These are phyloP conservation scores for Hippopotamyrus pictus DNA, from an alignment of 2,797 vertebrate genomes.

Conservation along the genomic window DNA sequence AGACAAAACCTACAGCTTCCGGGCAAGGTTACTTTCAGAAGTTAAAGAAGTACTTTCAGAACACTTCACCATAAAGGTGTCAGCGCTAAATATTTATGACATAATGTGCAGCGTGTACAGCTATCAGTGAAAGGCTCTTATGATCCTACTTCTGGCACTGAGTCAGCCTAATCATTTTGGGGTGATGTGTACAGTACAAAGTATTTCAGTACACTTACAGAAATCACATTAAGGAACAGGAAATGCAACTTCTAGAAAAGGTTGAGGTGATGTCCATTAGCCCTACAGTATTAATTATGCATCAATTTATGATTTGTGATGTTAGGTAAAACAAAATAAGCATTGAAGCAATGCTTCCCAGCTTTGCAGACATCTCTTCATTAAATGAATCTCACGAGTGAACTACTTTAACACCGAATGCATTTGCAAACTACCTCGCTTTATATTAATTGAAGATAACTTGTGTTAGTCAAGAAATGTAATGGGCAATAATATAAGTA, in stretches of 20 bases:
- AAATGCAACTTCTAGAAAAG: not conserved
- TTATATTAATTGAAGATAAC: not conserved
- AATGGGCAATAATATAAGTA: not conserved
- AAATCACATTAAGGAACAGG: not conserved
- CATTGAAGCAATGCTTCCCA: not conserved
- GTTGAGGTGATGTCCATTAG: not conserved
- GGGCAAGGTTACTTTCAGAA: conserved; percentile 29
- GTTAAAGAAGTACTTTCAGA: not conserved
- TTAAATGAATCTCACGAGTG: not conserved
- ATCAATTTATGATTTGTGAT: not conserved
- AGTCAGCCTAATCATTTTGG: not conserved
- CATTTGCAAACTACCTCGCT: not conserved
- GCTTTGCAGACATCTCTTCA: not conserved
- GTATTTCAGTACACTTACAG: not conserved
- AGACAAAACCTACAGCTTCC: conserved; percentile 26
- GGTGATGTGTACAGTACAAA: not conserved
- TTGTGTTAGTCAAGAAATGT: not conserved
- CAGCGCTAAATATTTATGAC: not conserved
- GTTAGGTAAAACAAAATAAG: not conserved
- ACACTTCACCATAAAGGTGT: not conserved
- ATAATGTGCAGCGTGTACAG: not conserved
- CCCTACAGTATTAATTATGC: not conserved
- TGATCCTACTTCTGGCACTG: not conserved
- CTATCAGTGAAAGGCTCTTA: not conserved
- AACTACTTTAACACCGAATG: not conserved